phyloP scores from a whole-genome alignment of 1,140 invertebrate species.

The Lerema accius region DNA sequence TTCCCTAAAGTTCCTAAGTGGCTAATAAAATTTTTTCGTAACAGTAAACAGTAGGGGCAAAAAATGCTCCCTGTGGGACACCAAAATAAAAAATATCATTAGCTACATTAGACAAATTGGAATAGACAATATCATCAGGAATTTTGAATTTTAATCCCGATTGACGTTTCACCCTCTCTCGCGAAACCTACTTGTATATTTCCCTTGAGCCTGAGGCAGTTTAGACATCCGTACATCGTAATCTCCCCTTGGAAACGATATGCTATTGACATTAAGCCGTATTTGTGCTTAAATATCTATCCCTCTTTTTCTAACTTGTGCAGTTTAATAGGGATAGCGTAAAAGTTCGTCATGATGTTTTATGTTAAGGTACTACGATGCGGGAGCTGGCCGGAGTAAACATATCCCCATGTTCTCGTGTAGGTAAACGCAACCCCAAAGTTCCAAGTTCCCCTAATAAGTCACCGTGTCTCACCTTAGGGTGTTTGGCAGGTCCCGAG shows the following conservation, averaged over 20 bases:
- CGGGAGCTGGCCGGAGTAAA: conserved; percentile 55
- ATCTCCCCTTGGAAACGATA: conserved; percentile 55
- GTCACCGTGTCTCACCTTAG: conserved; percentile 74
- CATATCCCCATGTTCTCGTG: conserved; percentile 61
- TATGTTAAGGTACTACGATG: conserved; percentile 38
- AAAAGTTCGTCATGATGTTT: conserved; percentile 38
- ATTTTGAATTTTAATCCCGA: conserved; percentile 67
- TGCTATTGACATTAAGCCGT: conserved; percentile 45
- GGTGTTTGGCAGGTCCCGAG: conserved; percentile 51
- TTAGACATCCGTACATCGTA: conserved; percentile 44
- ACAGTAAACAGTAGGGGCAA: conserved; percentile 16
- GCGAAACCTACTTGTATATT: conserved; percentile 65
- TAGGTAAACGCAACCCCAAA: conserved; percentile 72
- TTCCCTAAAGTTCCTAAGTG: too few relatives aligned
- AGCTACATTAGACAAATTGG: conserved; percentile 65
- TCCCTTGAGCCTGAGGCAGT: conserved; percentile 66
- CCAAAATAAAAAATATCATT: conserved; percentile 33
- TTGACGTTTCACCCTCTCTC: conserved; percentile 64
- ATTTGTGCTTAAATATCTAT: conserved; percentile 37
- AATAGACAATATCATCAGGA: conserved; percentile 53
- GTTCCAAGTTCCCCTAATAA: conserved; percentile 79
- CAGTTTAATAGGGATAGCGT: conserved; percentile 37
- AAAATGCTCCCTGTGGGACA: conserved; percentile 22
- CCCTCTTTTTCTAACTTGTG: conserved; percentile 39
- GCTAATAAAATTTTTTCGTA: background rate